Percentiles rank a stretch among this genome's conserved stretches.
Conservation (phyloP, 1,140 invertebrate species). For the Wiebesia pumilae region DNA sequence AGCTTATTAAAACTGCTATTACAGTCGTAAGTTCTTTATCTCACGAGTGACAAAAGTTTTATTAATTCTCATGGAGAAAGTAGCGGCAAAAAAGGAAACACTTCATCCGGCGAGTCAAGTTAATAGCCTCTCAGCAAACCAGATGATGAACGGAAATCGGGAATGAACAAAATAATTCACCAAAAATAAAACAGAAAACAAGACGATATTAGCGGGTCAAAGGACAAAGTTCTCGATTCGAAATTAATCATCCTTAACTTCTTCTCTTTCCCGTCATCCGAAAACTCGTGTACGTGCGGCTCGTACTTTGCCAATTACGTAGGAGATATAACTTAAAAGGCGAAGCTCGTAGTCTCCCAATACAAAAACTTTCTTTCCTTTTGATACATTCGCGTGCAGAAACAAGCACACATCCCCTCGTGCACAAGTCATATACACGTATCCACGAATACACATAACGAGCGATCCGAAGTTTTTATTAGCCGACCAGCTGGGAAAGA, state of each 20-base stretch:
- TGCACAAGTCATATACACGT: neutral
- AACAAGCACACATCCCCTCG: neutral
- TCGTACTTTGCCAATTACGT: slow-evolving; percentile 51
- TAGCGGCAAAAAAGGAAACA: neutral
- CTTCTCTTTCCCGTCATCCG: neutral
- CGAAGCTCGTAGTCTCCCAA: slow-evolving; percentile 15
- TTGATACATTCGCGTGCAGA: neutral
- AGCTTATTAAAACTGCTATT: neutral
- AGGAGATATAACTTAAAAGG: slow-evolving; percentile 47
- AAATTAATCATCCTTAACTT: slow-evolving; percentile 49
- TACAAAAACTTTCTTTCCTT: slow-evolving; percentile 42
- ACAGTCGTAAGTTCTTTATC: slow-evolving; percentile 14
- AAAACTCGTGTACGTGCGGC: slow-evolving; percentile 25
- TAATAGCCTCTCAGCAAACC: slow-evolving; percentile 1
- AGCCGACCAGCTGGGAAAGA: slow-evolving; percentile 21
- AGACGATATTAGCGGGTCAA: slow-evolving; percentile 10
- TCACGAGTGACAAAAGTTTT: slow-evolving; percentile 16
- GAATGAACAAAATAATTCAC: slow-evolving; percentile 9
- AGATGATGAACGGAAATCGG: neutral
- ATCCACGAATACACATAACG: neutral
- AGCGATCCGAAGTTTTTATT: slow-evolving; percentile 38
- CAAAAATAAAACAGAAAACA: neutral
- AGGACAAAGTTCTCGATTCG: slow-evolving; percentile 41
- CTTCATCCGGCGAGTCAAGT: neutral
- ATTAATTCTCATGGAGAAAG: neutral